Conservation (phyloP, 2,113 vertebrate species). For the Ptilorrhoa leucosticta region DNA sequence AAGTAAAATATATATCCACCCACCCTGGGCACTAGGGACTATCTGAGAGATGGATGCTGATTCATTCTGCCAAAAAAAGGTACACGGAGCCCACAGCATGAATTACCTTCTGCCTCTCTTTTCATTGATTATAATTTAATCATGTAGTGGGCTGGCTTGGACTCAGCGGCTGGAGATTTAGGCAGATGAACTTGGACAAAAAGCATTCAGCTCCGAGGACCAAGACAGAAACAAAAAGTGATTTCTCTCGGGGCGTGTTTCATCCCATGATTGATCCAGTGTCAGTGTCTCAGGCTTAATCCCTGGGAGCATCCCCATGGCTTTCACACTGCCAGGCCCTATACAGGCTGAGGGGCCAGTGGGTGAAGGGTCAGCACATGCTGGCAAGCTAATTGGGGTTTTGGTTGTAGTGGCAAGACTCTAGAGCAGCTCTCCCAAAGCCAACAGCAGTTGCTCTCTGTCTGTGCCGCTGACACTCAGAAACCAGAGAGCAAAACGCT, state of each 20-base stretch:
- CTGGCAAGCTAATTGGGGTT: neutral
- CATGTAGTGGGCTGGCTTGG: neutral
- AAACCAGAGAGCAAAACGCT: neutral
- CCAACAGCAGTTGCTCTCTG: neutral
- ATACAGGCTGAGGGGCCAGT: neutral
- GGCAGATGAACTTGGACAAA: neutral
- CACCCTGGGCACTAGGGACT: neutral
- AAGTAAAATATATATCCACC: neutral
- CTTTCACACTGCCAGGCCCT: neutral
- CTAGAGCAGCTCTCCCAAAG: neutral
- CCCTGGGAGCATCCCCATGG: neutral
- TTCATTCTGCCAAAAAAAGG: neutral
- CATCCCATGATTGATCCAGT: neutral
- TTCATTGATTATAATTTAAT: neutral
- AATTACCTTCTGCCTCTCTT: neutral
- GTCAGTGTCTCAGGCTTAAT: neutral
- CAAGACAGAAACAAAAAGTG: neutral
- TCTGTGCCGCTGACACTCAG: neutral
- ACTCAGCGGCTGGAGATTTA: neutral
- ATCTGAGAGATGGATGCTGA: neutral
- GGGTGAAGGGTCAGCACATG: neutral
- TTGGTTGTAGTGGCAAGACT: neutral
- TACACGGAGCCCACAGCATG: neutral
- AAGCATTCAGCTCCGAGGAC: neutral
- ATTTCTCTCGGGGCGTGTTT: neutral